Percentiles rank a stretch among this genome's conserved stretches.
phyloP scores from a whole-genome alignment of 2,797 vertebrate genomes.

The Sebastiscus tertius region DNA sequence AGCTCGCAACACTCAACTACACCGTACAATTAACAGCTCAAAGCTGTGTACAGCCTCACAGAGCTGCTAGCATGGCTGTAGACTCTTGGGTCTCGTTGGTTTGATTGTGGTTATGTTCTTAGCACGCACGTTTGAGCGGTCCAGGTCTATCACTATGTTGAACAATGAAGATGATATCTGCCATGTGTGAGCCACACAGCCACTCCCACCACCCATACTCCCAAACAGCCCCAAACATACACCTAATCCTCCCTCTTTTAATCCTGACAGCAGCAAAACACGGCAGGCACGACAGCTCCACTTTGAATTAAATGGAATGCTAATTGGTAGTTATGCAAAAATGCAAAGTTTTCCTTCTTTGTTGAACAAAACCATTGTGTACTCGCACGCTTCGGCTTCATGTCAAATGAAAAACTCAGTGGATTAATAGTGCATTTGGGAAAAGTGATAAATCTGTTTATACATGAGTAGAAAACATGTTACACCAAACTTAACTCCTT shows the following conservation, averaged over 20 bases:
- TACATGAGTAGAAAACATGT: neutral
- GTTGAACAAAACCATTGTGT: neutral
- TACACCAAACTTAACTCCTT: conserved; percentile 6
- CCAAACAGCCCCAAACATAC: neutral
- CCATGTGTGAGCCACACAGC: neutral
- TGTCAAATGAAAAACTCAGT: neutral
- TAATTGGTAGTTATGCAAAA: neutral
- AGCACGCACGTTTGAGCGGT: conserved; percentile 8
- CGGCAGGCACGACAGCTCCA: neutral
- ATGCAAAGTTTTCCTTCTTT: neutral
- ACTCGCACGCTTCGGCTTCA: neutral
- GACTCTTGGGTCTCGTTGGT: neutral
- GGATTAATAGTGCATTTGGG: neutral
- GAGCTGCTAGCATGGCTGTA: neutral
- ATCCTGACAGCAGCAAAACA: conserved; percentile 21
- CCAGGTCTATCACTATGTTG: conserved; percentile 1
- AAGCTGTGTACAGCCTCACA: neutral
- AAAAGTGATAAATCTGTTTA: neutral
- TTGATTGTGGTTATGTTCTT: conserved; percentile 8
- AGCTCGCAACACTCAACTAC: too few species aligned
- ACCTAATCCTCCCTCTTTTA: conserved; percentile 4
- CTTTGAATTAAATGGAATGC: neutral
- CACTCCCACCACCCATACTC: neutral
- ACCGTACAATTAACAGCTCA: neutral
- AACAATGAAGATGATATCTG: conserved; percentile 34